A percentile compares a stretch with the other conserved stretches of the same genome.
Evolutionary conservation across 1,140 invertebrate genomes (phyloP).

Genomic region (Zaprionus africanus): DNA sequence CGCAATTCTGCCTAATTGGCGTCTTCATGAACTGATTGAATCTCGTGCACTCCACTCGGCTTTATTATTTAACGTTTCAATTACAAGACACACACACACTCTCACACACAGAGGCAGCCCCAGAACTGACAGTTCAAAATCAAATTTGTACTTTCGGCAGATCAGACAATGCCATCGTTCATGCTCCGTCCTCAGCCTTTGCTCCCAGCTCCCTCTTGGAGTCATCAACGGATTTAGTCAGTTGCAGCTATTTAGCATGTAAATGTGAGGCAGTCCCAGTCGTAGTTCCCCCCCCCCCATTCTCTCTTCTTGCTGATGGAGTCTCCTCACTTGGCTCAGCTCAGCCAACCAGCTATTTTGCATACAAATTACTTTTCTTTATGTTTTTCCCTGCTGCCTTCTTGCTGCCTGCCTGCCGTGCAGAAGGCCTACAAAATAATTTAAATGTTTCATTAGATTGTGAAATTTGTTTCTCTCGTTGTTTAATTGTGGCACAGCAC

Average conservation of each 20-base stretch:
- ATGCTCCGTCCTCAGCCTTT: neutral
- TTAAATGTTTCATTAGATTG: slow-evolving; percentile 83
- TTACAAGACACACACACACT: slow-evolving; percentile 49
- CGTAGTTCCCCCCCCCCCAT: neutral
- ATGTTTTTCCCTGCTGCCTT: slow-evolving; percentile 57
- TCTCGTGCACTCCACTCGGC: slow-evolving; percentile 68
- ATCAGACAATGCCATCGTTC: slow-evolving; percentile 44
- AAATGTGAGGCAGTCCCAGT: slow-evolving; percentile 62
- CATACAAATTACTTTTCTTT: slow-evolving; percentile 83
- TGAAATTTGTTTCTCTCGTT: slow-evolving; percentile 44
- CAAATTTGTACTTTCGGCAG: slow-evolving; percentile 57
- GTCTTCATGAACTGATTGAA: slow-evolving; percentile 74
- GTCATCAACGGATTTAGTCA: slow-evolving; percentile 60
- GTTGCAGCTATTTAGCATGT: slow-evolving; percentile 76
- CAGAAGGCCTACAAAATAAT: slow-evolving; percentile 69
- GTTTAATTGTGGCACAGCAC: slow-evolving; percentile 37
- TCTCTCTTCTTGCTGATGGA: neutral
- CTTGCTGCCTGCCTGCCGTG: neutral
- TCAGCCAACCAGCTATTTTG: slow-evolving; percentile 66
- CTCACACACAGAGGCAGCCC: neutral
- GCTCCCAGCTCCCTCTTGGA: neutral
- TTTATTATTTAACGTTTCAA: slow-evolving; percentile 82
- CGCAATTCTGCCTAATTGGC: slow-evolving; percentile 66
- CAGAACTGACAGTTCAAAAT: slow-evolving; percentile 51
- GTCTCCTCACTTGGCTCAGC: slow-evolving; percentile 10